Conservation (phyloP, 2,113 vertebrate species). For the Dicrurus megarhynchus region DNA sequence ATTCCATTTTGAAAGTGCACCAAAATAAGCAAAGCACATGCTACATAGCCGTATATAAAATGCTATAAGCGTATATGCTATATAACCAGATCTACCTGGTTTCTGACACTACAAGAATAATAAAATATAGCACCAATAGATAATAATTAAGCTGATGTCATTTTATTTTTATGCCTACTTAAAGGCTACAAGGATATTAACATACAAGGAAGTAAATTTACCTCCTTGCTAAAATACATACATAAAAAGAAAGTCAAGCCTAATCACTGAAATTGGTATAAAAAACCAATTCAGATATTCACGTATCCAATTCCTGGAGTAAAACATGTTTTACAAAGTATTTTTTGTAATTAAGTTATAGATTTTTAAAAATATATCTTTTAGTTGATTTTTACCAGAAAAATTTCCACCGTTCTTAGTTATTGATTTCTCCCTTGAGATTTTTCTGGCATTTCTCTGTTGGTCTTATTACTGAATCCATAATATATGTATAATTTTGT, state of each 20-base stretch:
- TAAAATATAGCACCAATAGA: not conserved
- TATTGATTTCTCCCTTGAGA: not conserved
- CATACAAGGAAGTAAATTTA: not conserved
- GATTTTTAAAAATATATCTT: not conserved
- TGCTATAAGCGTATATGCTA: not conserved
- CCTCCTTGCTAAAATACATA: not conserved
- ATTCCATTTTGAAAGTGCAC: not conserved
- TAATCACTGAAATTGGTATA: not conserved
- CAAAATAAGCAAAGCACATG: not conserved
- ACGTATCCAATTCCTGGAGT: not conserved
- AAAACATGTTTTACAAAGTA: not conserved
- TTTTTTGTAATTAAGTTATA: not conserved
- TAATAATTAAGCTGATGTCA: not conserved
- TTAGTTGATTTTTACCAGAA: not conserved
- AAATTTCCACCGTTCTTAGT: not conserved
- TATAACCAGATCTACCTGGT: not conserved
- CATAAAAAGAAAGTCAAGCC: not conserved
- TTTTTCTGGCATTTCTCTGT: not conserved
- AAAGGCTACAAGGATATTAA: not conserved
- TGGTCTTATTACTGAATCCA: not conserved
- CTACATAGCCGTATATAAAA: not conserved
- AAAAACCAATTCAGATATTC: not conserved
- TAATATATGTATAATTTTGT: not conserved
- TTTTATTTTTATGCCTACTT: not conserved
- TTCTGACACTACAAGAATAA: not conserved